phyloP scores from a whole-genome alignment of 2,888 invertebrate species.

The Amiota mariae region DNA sequence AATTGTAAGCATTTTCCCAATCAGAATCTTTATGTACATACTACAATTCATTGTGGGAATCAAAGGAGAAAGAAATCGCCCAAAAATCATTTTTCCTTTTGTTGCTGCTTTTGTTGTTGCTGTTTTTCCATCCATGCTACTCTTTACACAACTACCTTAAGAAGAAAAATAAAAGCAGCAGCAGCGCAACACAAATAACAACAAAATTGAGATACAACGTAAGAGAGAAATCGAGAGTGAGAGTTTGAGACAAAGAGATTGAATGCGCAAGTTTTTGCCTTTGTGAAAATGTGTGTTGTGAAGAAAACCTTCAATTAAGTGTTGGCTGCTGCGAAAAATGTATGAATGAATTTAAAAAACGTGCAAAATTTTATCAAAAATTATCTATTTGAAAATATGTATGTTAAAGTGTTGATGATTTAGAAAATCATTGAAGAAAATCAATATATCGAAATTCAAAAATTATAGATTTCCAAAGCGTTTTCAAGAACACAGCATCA shows the following conservation, averaged over 20 bases:
- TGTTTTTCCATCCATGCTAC: constrained; percentile 45
- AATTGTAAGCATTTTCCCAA: constrained; percentile 35
- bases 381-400: neutral
- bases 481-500: constrained; percentile 2
- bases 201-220: constrained; percentile 21
- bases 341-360: constrained; percentile 54
- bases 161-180: neutral
- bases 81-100: constrained; percentile 53
- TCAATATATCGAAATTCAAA: neutral
- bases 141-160: neutral
- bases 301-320: constrained; percentile 8
- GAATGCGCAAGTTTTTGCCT: constrained; percentile 46
- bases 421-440: constrained; percentile 5
- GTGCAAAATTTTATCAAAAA: constrained; percentile 30
- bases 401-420: neutral
- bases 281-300: neutral
- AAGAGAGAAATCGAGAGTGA: constrained; percentile 38
- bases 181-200: neutral
- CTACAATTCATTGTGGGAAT: constrained; percentile 43
- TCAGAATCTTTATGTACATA: constrained; percentile 44
- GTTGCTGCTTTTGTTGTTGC: constrained; percentile 41
- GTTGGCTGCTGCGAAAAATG: constrained; percentile 50
- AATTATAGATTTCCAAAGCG: neutral
- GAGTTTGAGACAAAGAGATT: constrained; percentile 38
- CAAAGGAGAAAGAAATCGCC: constrained; percentile 61